Percentiles rank a stretch among this genome's conserved stretches.
These are phyloP conservation scores for Agonopterix heracliana DNA, from an alignment of 2,888 invertebrate species.

Conservation along the genomic window DNA sequence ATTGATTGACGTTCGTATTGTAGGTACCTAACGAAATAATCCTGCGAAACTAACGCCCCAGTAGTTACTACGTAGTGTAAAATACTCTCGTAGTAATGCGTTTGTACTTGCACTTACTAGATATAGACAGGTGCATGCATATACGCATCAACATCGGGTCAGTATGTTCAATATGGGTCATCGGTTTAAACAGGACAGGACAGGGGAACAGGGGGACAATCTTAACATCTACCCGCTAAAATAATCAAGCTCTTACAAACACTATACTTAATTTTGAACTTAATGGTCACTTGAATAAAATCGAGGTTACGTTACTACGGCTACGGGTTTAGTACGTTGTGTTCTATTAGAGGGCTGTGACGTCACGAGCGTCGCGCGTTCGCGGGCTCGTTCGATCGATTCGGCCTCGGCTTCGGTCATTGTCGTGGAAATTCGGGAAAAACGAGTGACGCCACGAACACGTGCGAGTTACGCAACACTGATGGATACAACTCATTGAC, in stretches of 20 bases:
- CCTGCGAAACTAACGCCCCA: no score
- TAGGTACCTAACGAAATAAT: no score
- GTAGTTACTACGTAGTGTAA: no score
- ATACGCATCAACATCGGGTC: conserved; percentile 43
- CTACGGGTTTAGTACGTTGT: no score
- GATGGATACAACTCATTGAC: conserved; percentile 66
- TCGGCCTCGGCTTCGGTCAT: conserved; percentile 38
- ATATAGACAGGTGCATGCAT: conserved; percentile 51
- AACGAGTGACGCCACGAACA: conserved; percentile 50
- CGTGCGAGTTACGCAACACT: conserved; percentile 66
- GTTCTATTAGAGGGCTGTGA: conserved; percentile 29
- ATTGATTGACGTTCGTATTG: no score
- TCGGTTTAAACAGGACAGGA: conserved; percentile 33
- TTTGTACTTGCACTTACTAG: conserved; percentile 6
- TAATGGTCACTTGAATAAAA: no score
- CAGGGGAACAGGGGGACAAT: not conserved
- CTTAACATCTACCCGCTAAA: no score
- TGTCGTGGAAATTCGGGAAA: conserved; percentile 42
- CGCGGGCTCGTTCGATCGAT: conserved; percentile 55
- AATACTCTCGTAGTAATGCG: not conserved
- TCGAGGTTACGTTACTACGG: no score
- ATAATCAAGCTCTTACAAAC: no score
- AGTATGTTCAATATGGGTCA: conserved; percentile 58
- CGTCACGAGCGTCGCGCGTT: conserved; percentile 63
- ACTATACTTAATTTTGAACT: not conserved